Conservation (phyloP, 2,888 invertebrate genomes). For the Drosophila yooni region DNA sequence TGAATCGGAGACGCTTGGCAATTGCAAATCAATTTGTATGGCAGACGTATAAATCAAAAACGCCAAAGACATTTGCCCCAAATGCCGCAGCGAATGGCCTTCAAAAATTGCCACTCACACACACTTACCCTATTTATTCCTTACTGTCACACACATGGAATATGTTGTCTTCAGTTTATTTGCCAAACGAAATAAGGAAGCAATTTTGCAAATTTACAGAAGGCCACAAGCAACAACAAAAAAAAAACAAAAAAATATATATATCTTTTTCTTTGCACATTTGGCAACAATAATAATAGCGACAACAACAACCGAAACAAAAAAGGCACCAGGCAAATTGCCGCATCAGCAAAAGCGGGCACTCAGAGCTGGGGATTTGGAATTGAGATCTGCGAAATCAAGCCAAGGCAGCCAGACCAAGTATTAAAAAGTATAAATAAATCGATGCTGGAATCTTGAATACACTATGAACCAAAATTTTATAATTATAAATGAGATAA, state of each 20-base stretch:
- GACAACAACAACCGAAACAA: conserved; percentile 17
- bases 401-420: conserved; percentile 33
- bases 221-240: conserved; percentile 27
- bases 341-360: conserved; percentile 48
- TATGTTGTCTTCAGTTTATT: conserved; percentile 65
- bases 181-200: conserved; percentile 81
- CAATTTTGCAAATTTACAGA: conserved; percentile 79
- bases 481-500: background rate
- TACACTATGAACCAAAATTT: conserved; percentile 14
- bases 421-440: conserved; percentile 10
- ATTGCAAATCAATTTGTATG: conserved; percentile 75
- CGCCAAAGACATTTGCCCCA: conserved; percentile 64
- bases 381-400: conserved; percentile 41
- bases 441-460: background rate
- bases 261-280: conserved; percentile 49
- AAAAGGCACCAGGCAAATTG: conserved; percentile 46
- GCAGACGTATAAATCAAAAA: conserved; percentile 72
- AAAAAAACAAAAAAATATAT: conserved; percentile 24
- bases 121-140: conserved; percentile 1
- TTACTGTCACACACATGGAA: conserved; percentile 26
- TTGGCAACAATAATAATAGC: conserved; percentile 49
- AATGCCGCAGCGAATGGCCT: conserved; percentile 60
- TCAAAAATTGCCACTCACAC: conserved; percentile 53
- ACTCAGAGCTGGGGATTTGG: conserved; percentile 31
- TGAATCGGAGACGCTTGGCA: conserved; percentile 46